phyloP scores from a whole-genome alignment of 2,888 invertebrate species.

The Sarcophaga subvicina region DNA sequence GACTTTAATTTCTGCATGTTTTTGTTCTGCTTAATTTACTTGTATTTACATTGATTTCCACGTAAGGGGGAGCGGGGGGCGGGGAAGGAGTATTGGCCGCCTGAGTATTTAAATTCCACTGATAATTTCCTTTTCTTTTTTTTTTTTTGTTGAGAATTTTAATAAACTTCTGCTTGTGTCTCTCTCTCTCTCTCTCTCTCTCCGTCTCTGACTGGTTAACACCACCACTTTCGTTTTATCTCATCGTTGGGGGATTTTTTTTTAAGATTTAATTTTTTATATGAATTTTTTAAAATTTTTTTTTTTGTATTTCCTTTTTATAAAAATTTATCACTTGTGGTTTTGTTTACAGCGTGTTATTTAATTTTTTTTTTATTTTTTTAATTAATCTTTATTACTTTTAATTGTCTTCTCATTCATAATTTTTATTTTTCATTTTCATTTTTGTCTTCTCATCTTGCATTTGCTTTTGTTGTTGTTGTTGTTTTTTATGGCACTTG shows the following conservation, averaged over 20 bases:
- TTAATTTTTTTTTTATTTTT: slow-evolving; percentile 24
- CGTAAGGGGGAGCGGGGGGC: background rate
- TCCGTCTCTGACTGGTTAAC: background rate
- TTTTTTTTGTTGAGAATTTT: slow-evolving; percentile 26
- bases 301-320: slow-evolving; percentile 35
- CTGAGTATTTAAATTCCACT: slow-evolving; percentile 5
- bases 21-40: slow-evolving; percentile 4
- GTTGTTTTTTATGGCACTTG: slow-evolving; percentile 57
- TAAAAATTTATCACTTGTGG: slow-evolving; percentile 46
- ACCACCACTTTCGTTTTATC: slow-evolving; percentile 27
- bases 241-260: background rate
- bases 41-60: slow-evolving; percentile 34
- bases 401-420: slow-evolving; percentile 69
- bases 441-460: background rate
- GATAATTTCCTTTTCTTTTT: background rate
- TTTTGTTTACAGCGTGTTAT: slow-evolving; percentile 23
- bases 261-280: slow-evolving; percentile 6
- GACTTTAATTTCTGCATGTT: slow-evolving; percentile 61
- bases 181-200: no score
- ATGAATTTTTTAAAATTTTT: slow-evolving; percentile 17
- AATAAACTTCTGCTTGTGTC: slow-evolving; percentile 3
- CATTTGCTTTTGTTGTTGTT: no score
- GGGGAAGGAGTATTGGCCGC: background rate
- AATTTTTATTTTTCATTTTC: slow-evolving; percentile 45
- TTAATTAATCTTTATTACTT: slow-evolving; percentile 69